phyloP scores from a whole-genome alignment of 2,113 vertebrate species.

The Heteronetta atricapilla region DNA sequence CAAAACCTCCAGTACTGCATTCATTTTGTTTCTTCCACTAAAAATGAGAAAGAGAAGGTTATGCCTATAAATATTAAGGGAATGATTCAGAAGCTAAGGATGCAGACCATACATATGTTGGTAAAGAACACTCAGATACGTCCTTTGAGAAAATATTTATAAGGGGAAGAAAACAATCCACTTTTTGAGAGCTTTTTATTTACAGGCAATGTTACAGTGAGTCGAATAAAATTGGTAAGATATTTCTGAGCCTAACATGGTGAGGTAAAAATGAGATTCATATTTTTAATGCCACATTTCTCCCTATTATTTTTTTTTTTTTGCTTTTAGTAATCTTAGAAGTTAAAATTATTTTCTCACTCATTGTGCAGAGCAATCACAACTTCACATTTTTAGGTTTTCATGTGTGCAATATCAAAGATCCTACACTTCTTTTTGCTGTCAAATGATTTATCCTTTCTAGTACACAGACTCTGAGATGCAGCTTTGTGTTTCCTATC shows the following conservation, averaged over 20 bases:
- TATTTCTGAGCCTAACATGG: not conserved
- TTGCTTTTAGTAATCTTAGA: not conserved
- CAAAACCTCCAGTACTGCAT: not conserved
- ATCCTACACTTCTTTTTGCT: not conserved
- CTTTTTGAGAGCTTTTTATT: not conserved
- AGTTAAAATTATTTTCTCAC: not conserved
- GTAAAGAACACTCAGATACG: not conserved
- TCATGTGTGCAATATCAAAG: not conserved
- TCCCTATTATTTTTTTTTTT: not conserved
- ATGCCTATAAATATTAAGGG: not conserved
- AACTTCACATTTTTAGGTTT: not conserved
- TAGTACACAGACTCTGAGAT: not conserved
- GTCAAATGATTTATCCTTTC: not conserved
- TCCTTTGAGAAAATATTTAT: not conserved
- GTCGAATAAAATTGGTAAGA: not conserved
- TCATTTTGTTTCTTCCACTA: not conserved
- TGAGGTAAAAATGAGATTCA: not conserved
- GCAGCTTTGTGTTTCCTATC: not conserved
- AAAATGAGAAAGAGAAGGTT: not conserved
- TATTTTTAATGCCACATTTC: not conserved
- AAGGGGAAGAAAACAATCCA: not conserved
- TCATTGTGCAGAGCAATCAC: not conserved
- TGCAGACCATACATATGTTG: not conserved
- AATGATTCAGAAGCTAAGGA: not conserved
- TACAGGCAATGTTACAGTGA: not conserved